Evolutionary conservation across 2,113 vertebrate species (phyloP), one percentile per base, ranked within the genome.

Genomic region (Ellobius talpinus): DNA sequence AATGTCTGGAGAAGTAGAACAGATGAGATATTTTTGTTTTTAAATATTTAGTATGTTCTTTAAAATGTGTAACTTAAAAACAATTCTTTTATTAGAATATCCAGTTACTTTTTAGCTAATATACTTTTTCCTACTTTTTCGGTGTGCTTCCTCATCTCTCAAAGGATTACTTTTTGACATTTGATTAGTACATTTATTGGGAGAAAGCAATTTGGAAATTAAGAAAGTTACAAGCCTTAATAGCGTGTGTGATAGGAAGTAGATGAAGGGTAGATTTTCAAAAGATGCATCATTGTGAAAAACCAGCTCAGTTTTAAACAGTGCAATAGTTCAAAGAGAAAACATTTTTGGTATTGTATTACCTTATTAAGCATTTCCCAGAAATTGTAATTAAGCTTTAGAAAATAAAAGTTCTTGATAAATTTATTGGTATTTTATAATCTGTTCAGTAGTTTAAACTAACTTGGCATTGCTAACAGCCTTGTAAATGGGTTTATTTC

Each of bases 1-100:
- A 52, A 39, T 94, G 10, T 79, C 19, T 89, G 8, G 16, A 78
- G 31, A 93, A 23, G 6, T 91, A 70, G 26, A 84, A 33, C 68
- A 81, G 36, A 36, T 65, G 26, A 91, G 74, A 39, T 63, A 52
- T 50, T 96, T 95, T 78, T 1, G 78, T 85, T 19, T 79, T 52
- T 90, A 88, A 96, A 68, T 96, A 42, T 92, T 95, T 26, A 42
- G 33, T 74, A 24, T 81, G 9, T 93, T 66, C 95, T 93, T 66
- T 72, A 82, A 90, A 84, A 73, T 61, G 31, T n/a, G 73, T 47
- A 87, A 78, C 16, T 82, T 84, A 23, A n/a, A 65, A 63, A 68
- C 19, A 12, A 19, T 66, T 39, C 2, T 86, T 63, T 61, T 82
- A 39, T 65, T 73, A 87, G 12, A 89, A 76, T 19, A 88, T 45